Conservation (phyloP, 2,113 vertebrate genomes). For the Tretioscincus oriximinensis region DNA sequence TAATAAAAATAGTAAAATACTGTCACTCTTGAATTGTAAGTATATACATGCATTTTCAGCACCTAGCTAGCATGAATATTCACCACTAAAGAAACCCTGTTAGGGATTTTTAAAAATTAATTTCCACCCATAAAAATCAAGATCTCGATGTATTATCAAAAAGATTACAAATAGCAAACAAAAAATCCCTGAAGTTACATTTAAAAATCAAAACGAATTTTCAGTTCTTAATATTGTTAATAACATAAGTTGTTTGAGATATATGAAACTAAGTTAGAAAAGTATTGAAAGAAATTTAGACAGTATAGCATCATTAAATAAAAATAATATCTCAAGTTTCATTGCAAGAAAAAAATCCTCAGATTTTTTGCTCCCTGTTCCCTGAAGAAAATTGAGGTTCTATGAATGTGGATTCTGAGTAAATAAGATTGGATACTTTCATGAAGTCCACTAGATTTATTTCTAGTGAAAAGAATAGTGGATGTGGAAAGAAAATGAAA, state of each 20-base stretch:
- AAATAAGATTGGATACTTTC: background rate
- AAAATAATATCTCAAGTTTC: background rate
- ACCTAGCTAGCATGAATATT: background rate
- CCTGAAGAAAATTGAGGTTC: background rate
- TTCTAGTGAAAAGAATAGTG: background rate
- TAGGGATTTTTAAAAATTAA: constrained; percentile 2
- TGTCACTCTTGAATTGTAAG: background rate
- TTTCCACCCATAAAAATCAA: background rate
- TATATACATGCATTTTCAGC: background rate
- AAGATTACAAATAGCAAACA: background rate
- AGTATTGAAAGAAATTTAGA: background rate
- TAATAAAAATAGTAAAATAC: background rate
- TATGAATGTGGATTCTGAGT: background rate
- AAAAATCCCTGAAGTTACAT: background rate
- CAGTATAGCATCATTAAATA: background rate
- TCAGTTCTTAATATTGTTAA: background rate
- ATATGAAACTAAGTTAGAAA: background rate
- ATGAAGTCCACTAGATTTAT: background rate
- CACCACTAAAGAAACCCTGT: background rate
- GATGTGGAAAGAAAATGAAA: background rate
- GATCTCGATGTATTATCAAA: background rate
- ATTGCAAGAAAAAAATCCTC: background rate
- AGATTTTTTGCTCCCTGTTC: background rate
- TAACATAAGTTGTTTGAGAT: background rate
- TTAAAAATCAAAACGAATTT: background rate